Conservation (phyloP, 2,113 vertebrate genomes). For the Dolichallabes microphthalmus region DNA sequence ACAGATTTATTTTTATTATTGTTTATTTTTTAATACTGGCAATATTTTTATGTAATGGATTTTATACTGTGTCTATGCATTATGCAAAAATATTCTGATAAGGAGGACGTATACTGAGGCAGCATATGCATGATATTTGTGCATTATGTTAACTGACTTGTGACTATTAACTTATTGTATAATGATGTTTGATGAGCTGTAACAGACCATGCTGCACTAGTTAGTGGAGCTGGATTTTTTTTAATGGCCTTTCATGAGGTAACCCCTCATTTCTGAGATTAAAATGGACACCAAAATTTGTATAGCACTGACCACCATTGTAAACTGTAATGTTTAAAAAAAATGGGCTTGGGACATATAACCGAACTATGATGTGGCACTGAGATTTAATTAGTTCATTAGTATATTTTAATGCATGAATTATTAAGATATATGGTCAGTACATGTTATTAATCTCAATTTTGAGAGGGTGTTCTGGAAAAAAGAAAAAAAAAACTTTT, state of each 20-base stretch:
- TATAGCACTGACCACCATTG: constrained; percentile 41
- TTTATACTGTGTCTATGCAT: constrained; percentile 68
- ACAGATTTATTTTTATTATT: constrained; percentile 61
- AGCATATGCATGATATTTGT: constrained; percentile 79
- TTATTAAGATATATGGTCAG: constrained; percentile 23
- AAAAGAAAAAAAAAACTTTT: background rate
- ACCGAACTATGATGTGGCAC: background rate
- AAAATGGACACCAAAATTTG: constrained; percentile 49
- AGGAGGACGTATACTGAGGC: constrained; percentile 62
- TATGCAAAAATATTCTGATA: constrained; percentile 65
- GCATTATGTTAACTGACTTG: constrained; percentile 73
- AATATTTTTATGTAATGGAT: constrained; percentile 67
- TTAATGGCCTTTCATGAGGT: constrained; percentile 57
- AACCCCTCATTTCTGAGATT: constrained; percentile 58
- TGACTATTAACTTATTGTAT: constrained; percentile 79
- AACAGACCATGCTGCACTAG: constrained; percentile 73
- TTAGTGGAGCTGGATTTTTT: constrained; percentile 66
- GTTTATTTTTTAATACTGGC: constrained; percentile 71
- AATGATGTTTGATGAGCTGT: constrained; percentile 62
- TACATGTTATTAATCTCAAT: constrained; percentile 26
- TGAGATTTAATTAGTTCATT: constrained; percentile 16
- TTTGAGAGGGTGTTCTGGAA: background rate
- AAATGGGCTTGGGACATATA: constrained; percentile 6
- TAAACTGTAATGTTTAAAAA: constrained; percentile 41
- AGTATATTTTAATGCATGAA: constrained; percentile 15